Conservation (phyloP, 2,797 vertebrate species). For the Astyanax mexicanus region DNA sequence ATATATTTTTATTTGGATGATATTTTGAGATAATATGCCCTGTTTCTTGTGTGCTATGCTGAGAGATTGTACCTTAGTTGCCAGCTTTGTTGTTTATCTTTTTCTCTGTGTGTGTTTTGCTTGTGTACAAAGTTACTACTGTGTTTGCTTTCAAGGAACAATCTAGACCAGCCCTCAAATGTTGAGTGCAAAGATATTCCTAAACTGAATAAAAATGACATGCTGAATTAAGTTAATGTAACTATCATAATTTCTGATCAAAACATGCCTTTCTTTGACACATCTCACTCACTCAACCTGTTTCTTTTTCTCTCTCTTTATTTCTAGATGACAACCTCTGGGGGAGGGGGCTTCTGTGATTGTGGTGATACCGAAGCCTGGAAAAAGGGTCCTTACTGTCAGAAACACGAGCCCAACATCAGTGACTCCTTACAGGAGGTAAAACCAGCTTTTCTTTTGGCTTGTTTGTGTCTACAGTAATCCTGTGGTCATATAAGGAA, state of each 20-base stretch:
- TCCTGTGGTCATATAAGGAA: background rate
- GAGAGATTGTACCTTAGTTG: background rate
- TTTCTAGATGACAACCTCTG: conserved; percentile 95
- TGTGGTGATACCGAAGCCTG: conserved; percentile 97
- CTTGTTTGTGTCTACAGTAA: background rate
- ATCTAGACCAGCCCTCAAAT: background rate
- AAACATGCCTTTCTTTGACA: too few relatives aligned
- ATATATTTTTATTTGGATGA: background rate
- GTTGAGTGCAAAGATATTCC: background rate
- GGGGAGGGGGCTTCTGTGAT: conserved; percentile 97
- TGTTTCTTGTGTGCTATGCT: background rate
- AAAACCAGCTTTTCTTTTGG: background rate
- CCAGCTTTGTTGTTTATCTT: too few relatives aligned
- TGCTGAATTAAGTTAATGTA: background rate
- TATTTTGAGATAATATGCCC: background rate
- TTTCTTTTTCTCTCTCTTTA: background rate
- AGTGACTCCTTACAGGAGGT: conserved; percentile 87
- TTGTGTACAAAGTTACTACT: background rate
- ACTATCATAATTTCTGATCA: conserved; percentile 15
- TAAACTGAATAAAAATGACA: background rate
- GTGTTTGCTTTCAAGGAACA: background rate
- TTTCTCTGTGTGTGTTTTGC: background rate
- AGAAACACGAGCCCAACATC: conserved; percentile 86
- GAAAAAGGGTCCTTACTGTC: conserved; percentile 94
- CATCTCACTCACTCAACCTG: background rate